A percentile compares a stretch with the other conserved stretches of the same genome.
Conservation (phyloP, 2,113 vertebrate genomes). For the Callorhinus ursinus region DNA sequence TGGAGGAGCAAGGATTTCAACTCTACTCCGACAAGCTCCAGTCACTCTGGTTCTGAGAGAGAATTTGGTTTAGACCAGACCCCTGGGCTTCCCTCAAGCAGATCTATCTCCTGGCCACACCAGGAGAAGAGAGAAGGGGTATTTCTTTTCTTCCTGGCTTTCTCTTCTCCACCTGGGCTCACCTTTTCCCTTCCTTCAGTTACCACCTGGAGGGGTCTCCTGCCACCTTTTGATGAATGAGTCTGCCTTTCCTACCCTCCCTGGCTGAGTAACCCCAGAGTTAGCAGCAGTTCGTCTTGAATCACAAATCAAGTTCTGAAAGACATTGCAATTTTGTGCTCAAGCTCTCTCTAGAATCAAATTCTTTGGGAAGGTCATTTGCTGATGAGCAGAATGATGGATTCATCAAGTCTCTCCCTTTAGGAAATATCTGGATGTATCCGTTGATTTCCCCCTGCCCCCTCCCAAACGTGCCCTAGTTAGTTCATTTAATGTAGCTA, state of each 20-base stretch:
- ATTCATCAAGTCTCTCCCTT: slow-evolving; percentile 3
- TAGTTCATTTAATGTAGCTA: background rate
- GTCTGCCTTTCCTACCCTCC: background rate
- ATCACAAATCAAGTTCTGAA: slow-evolving; percentile 61
- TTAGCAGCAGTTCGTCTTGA: slow-evolving; percentile 46
- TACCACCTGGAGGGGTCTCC: background rate
- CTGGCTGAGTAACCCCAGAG: background rate
- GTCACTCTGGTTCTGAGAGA: background rate
- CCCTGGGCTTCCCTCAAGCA: background rate
- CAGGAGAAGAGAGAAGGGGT: background rate
- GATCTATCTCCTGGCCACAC: background rate
- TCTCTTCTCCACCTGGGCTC: background rate
- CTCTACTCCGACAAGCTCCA: background rate
- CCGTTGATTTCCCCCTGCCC: background rate
- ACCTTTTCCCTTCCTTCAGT: background rate
- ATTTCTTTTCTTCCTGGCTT: background rate
- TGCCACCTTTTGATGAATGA: slow-evolving; percentile 37
- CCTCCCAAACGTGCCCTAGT: background rate
- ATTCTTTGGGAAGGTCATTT: slow-evolving; percentile 22
- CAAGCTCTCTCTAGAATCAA: slow-evolving; percentile 25
- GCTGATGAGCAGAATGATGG: background rate
- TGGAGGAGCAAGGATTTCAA: background rate
- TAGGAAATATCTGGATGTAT: slow-evolving; percentile 40
- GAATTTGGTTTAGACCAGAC: background rate
- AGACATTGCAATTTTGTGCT: slow-evolving; percentile 28